Evolutionary conservation across 2,113 vertebrate species (phyloP).

Genomic region (Cyprinodon brontotheroides): DNA sequence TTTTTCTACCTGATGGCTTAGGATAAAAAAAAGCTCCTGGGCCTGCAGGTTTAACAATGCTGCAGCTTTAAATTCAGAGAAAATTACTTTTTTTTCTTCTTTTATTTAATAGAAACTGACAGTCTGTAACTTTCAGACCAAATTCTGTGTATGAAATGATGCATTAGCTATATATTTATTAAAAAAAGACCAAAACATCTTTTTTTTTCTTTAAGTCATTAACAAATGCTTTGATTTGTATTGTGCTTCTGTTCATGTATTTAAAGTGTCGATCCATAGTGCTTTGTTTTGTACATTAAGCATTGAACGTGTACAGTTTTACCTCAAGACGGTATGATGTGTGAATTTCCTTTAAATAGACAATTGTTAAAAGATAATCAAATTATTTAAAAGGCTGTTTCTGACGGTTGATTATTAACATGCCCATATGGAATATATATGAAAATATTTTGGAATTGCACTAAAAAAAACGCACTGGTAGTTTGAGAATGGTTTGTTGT

Average conservation of each 20-base stretch:
- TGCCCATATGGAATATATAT: conserved; percentile 66
- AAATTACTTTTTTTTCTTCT: not conserved
- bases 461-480: conserved; percentile 75
- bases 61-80: conserved; percentile 29
- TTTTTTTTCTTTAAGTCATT: conserved; percentile 63
- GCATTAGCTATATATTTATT: conserved; percentile 56
- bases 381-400: conserved; percentile 60
- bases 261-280: conserved; percentile 65
- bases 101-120: not conserved
- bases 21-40: conserved; percentile 8
- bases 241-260: conserved; percentile 60
- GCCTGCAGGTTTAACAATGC: conserved; percentile 10
- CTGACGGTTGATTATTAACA: conserved; percentile 64
- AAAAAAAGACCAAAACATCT: conserved; percentile 66
- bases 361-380: conserved; percentile 70
- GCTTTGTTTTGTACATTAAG: conserved; percentile 46
- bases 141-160: conserved; percentile 44
- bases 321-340: conserved; percentile 60
- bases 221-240: conserved; percentile 63
- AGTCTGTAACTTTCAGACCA: conserved; percentile 30
- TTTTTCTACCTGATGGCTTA: conserved; percentile 33
- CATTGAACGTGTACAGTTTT: conserved; percentile 56
- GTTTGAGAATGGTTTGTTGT: conserved; percentile 70
- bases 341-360: conserved; percentile 69
- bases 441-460: conserved; percentile 82